Base-by-base conservation (phyloP, 1,140 invertebrate species). In the Bombus superbus region DNA sequence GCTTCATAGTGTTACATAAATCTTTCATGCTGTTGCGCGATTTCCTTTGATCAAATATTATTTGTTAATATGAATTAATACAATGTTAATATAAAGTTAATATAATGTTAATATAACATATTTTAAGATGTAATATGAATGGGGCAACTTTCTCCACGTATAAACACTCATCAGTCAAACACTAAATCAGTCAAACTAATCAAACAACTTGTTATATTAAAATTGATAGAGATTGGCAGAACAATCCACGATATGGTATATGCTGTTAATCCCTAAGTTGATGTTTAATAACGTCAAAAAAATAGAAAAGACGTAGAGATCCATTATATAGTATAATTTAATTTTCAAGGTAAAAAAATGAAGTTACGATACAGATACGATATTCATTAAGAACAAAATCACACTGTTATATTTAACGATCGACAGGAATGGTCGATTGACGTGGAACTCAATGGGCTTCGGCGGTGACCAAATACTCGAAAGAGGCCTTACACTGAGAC, bases 351-450 rank as follows among this genome's bases (percentile, higher is more conserved):
- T 2, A 22, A 22, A 10, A 44, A 6, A 13, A 10, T 38, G 3
- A 25, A 68, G 9, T 35, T 69, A 76, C 0, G 32, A 57, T 15
- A 32, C 9, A 28, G 11, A 53, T 53, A 53, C 18, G 47, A 53
- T 18, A 28, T n/a, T 86, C n/a, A 5, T 76, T 69, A 83, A 18
- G 10, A 87, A 87, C 32, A 87, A 44, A 9, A 32, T 59, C 15
- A 80, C 5, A 32, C 62, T 15, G 44, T 57, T 0, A 66, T 85
- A 68, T 74, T 75, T 75, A 87, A 91, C 38, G 32, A 89, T 74
- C 38, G 57, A 85, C 81, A 91, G 64, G 62, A 91, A 91, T 76
- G 88, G 86, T 79, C 83, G 88, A 76, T 91, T 77, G 73, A 91
- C 78, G 64, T 28, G 66, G 82, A 91, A 75, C 79, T 35, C 62